phyloP scores from a whole-genome alignment of 2,888 invertebrate genomes.

The Drosophila ezoana region DNA sequence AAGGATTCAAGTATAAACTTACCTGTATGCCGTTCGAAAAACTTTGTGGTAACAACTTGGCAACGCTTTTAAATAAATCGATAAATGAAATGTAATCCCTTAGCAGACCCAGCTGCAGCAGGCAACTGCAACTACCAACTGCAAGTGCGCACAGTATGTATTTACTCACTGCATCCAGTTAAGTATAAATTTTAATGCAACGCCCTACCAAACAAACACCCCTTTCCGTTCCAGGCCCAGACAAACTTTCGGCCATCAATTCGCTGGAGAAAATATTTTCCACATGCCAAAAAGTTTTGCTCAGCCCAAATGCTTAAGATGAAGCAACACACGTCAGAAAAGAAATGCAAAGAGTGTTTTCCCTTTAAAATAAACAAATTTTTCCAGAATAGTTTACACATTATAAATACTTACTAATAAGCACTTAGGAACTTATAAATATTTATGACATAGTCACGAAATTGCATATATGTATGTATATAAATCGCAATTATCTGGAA shows the following conservation, averaged over 20 bases:
- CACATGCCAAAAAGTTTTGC: slow-evolving; percentile 58
- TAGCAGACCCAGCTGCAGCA: slow-evolving; percentile 13
- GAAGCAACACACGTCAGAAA: slow-evolving; percentile 15
- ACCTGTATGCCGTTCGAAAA: slow-evolving; percentile 37
- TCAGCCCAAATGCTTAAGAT: slow-evolving; percentile 20
- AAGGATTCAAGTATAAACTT: slow-evolving; percentile 61
- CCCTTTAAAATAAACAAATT: not conserved
- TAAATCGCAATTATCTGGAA: not conserved
- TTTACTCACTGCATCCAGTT: slow-evolving; percentile 38
- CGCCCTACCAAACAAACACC: slow-evolving; percentile 12
- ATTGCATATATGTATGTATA: not conserved
- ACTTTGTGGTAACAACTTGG: slow-evolving; percentile 61
- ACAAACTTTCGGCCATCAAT: slow-evolving; percentile 62
- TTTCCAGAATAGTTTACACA: not conserved
- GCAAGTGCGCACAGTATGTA: slow-evolving; percentile 29
- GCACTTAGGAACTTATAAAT: not conserved
- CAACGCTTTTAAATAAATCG: slow-evolving; percentile 64
- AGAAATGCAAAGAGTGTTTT: slow-evolving; percentile 18
- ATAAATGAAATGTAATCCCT: slow-evolving; percentile 76
- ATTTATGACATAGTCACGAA: not conserved
- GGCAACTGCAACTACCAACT: slow-evolving; percentile 8
- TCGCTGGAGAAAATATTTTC: slow-evolving; percentile 47
- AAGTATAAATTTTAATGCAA: slow-evolving; percentile 59
- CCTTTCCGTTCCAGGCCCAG: not conserved
- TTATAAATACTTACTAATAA: too few species aligned